Evolutionary conservation across 1,140 invertebrate species (phyloP), one percentile per base, ranked within the genome.

Genomic region (Zaprionus africanus): DNA sequence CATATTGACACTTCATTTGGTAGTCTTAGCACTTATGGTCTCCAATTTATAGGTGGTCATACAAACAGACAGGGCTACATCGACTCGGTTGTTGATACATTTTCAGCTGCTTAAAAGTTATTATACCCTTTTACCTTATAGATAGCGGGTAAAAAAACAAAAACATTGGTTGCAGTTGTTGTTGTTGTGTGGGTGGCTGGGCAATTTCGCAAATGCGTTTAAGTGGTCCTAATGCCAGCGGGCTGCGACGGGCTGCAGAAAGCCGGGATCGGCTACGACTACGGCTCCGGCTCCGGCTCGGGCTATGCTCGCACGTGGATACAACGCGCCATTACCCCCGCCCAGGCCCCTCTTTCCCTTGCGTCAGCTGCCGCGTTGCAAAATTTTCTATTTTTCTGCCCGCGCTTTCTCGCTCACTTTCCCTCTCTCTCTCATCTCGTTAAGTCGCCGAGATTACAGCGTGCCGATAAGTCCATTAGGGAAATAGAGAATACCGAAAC

Each of bases 151-250:
- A 34, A 3, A 34, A 64, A 65, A 65, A 41, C 12, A 34, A 54
- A 65, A 65, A 22, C 34, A 54, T 19, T 5, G 46, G 11, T 51
- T 51, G 46, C 53, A 58, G 69, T 53, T 68, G 73, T 72, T 67
- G 70, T 64, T 71, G 76, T 63, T 70, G 84, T 76, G 84, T 88
- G 84, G 85, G 84, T 88, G 85, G 85, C 73, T 70, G 60, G 81
- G 79, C 85, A 88, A 88, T 88, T 88, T 88, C 49, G 81, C 81
- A 88, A 88, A 88, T 90, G 84, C 85, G 78, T 90, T 88, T 88
- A 88, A 88, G 84, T 88, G 84, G 70, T 71, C 73, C 85, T 88
- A 88, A 88, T 90, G 84, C 85, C 69, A 78, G 84, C 84, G 84
- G 85, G 84, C 68, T 78, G 84, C 62, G 85, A 81, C 64, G 38